Evolutionary conservation across 2,888 invertebrate genomes (phyloP).

Genomic region (Scelioninae gen. 2): DNA sequence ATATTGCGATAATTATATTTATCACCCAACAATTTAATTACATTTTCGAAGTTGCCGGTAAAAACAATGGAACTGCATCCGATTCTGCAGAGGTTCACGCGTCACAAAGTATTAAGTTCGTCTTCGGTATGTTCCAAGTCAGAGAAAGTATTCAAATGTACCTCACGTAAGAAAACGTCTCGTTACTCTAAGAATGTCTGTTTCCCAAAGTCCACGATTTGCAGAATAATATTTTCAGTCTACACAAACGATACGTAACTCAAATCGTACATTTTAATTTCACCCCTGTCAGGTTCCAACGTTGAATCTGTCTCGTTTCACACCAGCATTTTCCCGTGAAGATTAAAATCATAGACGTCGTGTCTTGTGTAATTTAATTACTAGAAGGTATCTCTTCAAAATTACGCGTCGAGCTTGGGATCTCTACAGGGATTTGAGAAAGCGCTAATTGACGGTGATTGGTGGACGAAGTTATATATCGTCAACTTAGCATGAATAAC

Average conservation of each 20-base stretch:
- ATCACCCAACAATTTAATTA: no score
- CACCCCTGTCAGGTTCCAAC: conserved; percentile 27
- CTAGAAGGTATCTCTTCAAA: conserved; percentile 58
- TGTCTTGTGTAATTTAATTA: conserved; percentile 63
- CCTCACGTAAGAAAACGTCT: conserved; percentile 1
- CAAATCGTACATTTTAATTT: conserved; percentile 58
- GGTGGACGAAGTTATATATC: conserved; percentile 61
- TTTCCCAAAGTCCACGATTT: conserved; percentile 34
- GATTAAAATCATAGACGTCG: conserved; percentile 64
- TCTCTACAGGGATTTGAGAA: conserved; percentile 58
- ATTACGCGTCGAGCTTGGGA: conserved; percentile 55
- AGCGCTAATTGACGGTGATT: conserved; percentile 62
- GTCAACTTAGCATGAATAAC: conserved; percentile 60
- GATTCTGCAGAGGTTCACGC: no score
- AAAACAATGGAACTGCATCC: no score
- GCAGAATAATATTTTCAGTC: conserved; percentile 47
- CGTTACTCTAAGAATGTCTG: conserved; percentile 22
- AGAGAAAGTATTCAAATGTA: conserved; percentile 1
- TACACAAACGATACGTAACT: conserved; percentile 37
- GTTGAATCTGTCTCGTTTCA: conserved; percentile 55
- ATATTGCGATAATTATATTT: no score
- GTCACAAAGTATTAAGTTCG: no score
- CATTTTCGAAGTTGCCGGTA: no score
- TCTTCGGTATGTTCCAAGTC: no score
- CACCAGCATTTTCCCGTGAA: conserved; percentile 39